Evolutionary conservation across 2,113 vertebrate species (phyloP).

Genomic region (Myrmecophaga tridactyla): DNA sequence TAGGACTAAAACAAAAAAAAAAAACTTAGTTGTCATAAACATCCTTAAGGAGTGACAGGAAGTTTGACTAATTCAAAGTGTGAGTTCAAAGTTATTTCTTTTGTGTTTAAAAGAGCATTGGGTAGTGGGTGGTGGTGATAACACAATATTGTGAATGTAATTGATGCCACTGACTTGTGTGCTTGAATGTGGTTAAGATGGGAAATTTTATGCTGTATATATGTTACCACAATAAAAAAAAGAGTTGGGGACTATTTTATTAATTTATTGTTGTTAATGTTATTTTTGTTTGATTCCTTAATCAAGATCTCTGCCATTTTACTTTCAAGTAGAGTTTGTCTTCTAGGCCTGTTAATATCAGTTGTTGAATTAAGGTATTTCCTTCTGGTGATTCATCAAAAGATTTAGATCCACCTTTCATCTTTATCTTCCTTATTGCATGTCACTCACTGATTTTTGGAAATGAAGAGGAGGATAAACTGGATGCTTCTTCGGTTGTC

Average conservation of each 20-base stretch:
- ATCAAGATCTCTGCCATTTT: conserved; percentile 4
- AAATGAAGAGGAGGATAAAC: conserved; percentile 15
- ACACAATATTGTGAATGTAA: no score
- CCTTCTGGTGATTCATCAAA: neutral
- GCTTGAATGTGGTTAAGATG: no score
- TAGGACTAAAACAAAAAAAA: conserved; percentile 2
- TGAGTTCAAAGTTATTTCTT: neutral
- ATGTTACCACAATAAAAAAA: neutral
- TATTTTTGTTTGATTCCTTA: neutral
- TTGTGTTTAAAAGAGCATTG: neutral
- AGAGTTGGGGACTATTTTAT: neutral
- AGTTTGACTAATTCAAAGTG: neutral
- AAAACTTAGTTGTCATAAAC: neutral
- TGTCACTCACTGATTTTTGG: neutral
- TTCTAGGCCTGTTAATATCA: neutral
- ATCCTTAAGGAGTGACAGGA: neutral
- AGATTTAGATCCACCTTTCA: neutral
- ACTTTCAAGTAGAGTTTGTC: conserved; percentile 7
- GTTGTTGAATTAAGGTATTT: conserved; percentile 22
- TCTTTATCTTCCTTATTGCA: conserved; percentile 26
- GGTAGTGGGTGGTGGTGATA: no score
- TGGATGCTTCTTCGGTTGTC: neutral
- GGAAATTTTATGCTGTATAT: no score
- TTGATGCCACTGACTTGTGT: no score
- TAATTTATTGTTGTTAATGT: neutral